Percentiles rank a stretch among this genome's conserved stretches.
These are phyloP conservation scores for Zosterops pallidus DNA, from an alignment of 2,113 vertebrate genomes.

Conservation along the genomic window DNA sequence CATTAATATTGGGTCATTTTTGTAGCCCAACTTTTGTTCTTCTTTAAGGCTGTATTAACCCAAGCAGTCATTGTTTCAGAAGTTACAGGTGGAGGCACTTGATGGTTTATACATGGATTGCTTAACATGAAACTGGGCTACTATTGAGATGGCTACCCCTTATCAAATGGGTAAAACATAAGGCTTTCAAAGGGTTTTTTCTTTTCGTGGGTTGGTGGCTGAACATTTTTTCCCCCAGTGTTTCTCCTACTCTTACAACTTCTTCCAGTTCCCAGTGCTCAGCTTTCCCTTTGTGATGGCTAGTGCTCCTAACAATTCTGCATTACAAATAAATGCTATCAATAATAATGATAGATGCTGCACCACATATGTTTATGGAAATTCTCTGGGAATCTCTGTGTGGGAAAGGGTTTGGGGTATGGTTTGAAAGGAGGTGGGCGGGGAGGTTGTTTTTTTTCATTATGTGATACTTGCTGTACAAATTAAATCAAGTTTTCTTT, in stretches of 20 bases:
- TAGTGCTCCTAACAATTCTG: not conserved
- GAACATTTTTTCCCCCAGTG: not conserved
- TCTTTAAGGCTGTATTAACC: not conserved
- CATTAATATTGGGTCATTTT: not conserved
- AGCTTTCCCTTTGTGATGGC: not conserved
- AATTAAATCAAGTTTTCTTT: conserved; percentile 33
- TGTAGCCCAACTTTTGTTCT: not conserved
- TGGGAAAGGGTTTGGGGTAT: conserved; percentile 14
- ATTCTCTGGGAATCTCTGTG: conserved; percentile 37
- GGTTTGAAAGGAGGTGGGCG: not conserved
- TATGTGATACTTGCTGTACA: not conserved
- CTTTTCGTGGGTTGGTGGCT: not conserved
- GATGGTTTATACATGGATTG: not conserved
- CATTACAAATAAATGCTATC: conserved; percentile 28
- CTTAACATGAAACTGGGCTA: not conserved
- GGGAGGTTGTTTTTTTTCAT: not conserved
- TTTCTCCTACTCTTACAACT: not conserved
- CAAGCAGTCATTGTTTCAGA: not conserved
- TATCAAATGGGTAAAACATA: not conserved
- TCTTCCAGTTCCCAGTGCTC: not conserved
- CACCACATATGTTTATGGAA: conserved; percentile 61
- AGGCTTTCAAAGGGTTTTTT: not conserved
- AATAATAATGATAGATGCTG: conserved; percentile 44
- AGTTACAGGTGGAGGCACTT: not conserved
- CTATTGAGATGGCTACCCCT: not conserved